These are phyloP conservation scores for Mus pahari DNA, from an alignment of 2,113 vertebrate genomes.

Conservation along the genomic window DNA sequence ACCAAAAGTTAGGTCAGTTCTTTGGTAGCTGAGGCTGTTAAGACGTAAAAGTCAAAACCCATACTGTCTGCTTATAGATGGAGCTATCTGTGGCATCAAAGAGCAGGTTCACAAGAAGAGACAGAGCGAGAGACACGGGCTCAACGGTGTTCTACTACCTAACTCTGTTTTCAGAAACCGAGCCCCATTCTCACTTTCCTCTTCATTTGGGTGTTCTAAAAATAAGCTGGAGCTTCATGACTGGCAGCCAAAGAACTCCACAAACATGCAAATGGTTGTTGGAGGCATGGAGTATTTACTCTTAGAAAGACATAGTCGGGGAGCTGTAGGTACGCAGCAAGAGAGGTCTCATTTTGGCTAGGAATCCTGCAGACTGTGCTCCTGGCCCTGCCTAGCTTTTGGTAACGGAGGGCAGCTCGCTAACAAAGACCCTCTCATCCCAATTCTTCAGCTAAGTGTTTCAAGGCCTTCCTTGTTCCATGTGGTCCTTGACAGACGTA, in stretches of 20 bases:
- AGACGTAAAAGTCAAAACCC: slow-evolving; percentile 31
- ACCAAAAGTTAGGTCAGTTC: neutral
- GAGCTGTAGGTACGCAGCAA: neutral
- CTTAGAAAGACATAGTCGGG: neutral
- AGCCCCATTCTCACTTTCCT: slow-evolving; percentile 3
- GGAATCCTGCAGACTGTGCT: neutral
- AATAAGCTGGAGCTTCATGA: neutral
- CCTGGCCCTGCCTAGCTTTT: neutral
- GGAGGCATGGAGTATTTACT: neutral
- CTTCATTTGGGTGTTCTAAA: slow-evolving; percentile 25
- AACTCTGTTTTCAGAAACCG: neutral
- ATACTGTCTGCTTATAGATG: slow-evolving; percentile 4
- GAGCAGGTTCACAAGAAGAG: neutral
- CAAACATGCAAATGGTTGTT: neutral
- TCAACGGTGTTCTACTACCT: neutral
- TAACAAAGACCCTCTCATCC: neutral
- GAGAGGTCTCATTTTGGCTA: neutral
- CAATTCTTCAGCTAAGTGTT: slow-evolving; percentile 27
- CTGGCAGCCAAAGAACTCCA: slow-evolving; percentile 20
- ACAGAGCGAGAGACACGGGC: neutral
- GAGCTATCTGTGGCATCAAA: neutral
- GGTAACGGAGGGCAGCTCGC: neutral
- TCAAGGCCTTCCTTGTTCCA: neutral
- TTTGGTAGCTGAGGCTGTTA: neutral
- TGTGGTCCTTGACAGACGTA: neutral